phyloP scores from a whole-genome alignment of 2,797 vertebrate species.

The Toxotes lorentzi region DNA sequence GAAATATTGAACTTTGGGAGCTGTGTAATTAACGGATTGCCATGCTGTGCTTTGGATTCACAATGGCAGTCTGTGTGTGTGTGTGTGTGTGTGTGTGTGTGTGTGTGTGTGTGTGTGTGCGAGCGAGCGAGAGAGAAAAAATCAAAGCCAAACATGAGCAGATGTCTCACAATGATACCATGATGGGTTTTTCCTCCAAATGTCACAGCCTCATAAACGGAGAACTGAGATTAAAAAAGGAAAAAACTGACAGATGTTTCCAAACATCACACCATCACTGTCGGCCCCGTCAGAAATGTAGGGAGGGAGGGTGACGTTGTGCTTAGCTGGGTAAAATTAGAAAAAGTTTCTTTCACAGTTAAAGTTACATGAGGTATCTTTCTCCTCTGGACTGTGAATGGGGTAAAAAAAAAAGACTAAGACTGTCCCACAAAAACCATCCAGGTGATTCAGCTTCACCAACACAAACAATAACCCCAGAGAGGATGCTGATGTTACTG shows the following conservation, averaged over 20 bases:
- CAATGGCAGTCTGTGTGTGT: conserved; percentile 12
- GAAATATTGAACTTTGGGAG: conserved; percentile 70
- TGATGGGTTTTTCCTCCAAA: conserved; percentile 50
- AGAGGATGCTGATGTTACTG: too few relatives aligned
- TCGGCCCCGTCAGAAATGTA: background rate
- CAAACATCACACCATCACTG: conserved; percentile 16
- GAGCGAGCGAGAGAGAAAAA: background rate
- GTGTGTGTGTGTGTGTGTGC: conserved; percentile 1
- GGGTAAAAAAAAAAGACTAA: too few relatives aligned
- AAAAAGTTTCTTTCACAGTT: too few relatives aligned
- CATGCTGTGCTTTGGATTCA: conserved; percentile 50
- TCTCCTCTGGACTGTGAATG: too few relatives aligned
- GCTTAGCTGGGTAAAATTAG: too few relatives aligned
- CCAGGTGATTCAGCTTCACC: too few relatives aligned
- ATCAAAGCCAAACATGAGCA: conserved; percentile 54
- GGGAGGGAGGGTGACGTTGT: too few relatives aligned
- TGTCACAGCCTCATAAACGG: conserved; percentile 43
- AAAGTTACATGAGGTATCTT: too few relatives aligned
- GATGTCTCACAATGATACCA: conserved; percentile 49
- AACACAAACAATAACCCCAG: too few relatives aligned
- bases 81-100: background rate
- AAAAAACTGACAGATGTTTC: background rate
- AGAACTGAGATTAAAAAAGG: conserved; percentile 16
- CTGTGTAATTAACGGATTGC: conserved; percentile 62
- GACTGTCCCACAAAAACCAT: too few relatives aligned